Percentiles rank a stretch among this genome's conserved stretches.
Conservation (phyloP, 1,140 invertebrate species). For the Danaus melanippus region DNA sequence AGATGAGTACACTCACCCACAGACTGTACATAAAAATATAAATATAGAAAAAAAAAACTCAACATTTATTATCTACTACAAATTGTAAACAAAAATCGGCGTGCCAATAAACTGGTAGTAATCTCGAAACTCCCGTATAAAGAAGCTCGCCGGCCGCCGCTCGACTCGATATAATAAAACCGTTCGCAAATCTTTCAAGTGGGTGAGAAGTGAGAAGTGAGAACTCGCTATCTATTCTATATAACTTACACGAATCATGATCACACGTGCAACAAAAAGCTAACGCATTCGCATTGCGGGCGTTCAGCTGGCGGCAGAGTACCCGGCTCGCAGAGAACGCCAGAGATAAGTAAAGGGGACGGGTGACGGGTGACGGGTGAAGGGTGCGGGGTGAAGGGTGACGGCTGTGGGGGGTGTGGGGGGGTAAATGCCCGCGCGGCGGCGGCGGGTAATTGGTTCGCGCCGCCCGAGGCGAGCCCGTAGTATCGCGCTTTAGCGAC, state of each 20-base stretch:
- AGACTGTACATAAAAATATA: too few relatives aligned
- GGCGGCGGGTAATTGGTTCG: slow-evolving; percentile 69
- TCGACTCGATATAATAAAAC: too few relatives aligned
- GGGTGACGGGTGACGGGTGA: slow-evolving; percentile 13
- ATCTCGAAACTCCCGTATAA: too few relatives aligned
- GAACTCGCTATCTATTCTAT: not conserved
- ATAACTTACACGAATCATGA: slow-evolving; percentile 3
- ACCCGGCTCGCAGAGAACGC: slow-evolving; percentile 46
- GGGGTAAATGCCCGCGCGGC: slow-evolving; percentile 60
- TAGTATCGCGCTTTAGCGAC: slow-evolving; percentile 75
- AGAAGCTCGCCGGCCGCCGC: too few relatives aligned
- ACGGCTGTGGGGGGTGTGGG: slow-evolving; percentile 26
- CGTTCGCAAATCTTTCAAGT: slow-evolving; percentile 11
- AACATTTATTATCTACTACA: too few relatives aligned
- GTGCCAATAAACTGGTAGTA: too few relatives aligned
- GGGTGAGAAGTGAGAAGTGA: slow-evolving; percentile 10
- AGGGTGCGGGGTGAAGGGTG: slow-evolving; percentile 12
- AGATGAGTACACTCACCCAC: too few relatives aligned
- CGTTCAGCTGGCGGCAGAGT: slow-evolving; percentile 50
- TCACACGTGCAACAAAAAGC: slow-evolving; percentile 33
- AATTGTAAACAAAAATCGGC: too few relatives aligned
- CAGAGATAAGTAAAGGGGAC: slow-evolving; percentile 38
- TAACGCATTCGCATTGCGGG: slow-evolving; percentile 59
- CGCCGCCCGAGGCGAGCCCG: slow-evolving; percentile 71
- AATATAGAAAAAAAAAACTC: too few relatives aligned